These are phyloP conservation scores for Anarrhichthys ocellatus DNA, from an alignment of 2,113 vertebrate genomes.

Conservation along the genomic window DNA sequence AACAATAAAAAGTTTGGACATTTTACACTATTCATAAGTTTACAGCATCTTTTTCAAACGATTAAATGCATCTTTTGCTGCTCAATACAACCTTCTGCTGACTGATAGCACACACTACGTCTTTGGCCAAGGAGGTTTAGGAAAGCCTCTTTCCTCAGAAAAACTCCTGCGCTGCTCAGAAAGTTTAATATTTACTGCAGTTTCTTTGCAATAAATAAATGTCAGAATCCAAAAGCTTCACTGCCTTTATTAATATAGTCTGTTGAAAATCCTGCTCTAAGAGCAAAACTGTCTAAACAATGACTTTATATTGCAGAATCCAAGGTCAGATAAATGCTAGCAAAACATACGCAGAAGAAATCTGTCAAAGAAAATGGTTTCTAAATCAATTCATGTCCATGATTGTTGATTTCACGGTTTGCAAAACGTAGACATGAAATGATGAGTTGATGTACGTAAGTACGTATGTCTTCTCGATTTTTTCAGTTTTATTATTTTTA, in stretches of 20 bases:
- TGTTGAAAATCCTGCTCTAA: not conserved
- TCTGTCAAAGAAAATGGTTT: not conserved
- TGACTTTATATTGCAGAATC: not conserved
- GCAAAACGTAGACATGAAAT: not conserved
- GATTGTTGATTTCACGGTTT: not conserved
- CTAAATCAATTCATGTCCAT: not conserved
- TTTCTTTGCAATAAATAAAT: constrained; percentile 4
- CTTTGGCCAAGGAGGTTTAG: not conserved
- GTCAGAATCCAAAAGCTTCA: not conserved
- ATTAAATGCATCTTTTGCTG: not conserved
- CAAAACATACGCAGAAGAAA: not conserved
- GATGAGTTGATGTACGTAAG: too few species aligned
- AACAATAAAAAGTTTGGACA: not conserved
- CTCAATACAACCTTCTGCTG: not conserved
- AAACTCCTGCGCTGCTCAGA: not conserved
- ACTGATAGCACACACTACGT: not conserved
- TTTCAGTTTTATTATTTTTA: too few species aligned
- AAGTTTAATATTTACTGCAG: not conserved
- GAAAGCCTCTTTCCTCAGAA: constrained; percentile 5
- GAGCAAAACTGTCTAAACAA: not conserved
- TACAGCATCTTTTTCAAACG: not conserved
- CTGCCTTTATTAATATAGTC: not conserved
- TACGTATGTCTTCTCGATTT: too few species aligned
- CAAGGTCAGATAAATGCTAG: not conserved
- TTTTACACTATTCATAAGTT: not conserved